phyloP scores from a whole-genome alignment of 2,797 vertebrate species.

The Pipistrellus nathusii region DNA sequence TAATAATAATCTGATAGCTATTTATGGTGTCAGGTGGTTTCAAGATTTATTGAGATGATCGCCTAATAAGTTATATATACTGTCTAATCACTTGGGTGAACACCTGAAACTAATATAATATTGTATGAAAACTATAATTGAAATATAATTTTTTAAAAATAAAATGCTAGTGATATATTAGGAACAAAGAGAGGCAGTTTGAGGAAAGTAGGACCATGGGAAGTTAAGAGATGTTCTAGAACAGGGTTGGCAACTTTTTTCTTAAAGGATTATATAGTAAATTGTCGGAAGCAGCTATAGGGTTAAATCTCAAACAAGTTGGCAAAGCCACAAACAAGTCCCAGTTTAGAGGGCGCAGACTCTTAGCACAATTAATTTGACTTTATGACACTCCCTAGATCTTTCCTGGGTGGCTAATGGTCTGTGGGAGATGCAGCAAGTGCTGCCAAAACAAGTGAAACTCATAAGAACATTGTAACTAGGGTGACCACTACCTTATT shows the following conservation, averaged over 20 bases:
- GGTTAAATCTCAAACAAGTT: no score
- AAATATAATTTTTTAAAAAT: neutral
- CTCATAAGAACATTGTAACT: no score
- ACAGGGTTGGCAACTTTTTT: neutral
- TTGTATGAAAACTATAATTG: neutral
- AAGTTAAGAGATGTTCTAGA: neutral
- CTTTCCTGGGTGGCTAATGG: no score
- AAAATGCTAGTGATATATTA: neutral
- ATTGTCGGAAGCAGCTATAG: no score
- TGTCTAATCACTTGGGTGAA: neutral
- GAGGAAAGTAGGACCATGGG: neutral
- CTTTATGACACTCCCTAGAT: no score
- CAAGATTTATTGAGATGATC: neutral
- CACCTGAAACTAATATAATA: neutral
- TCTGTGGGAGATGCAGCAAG: no score
- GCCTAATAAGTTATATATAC: neutral
- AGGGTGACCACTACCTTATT: no score
- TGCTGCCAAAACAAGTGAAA: no score
- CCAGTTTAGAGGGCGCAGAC: no score
- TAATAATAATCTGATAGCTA: neutral
- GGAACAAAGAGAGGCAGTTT: neutral
- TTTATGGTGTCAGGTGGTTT: neutral
- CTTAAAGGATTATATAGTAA: neutral
- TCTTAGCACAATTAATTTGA: no score
- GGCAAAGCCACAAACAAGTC: no score